Conservation (phyloP, 2,888 invertebrate species). For the Diaprepes abbreviatus region DNA sequence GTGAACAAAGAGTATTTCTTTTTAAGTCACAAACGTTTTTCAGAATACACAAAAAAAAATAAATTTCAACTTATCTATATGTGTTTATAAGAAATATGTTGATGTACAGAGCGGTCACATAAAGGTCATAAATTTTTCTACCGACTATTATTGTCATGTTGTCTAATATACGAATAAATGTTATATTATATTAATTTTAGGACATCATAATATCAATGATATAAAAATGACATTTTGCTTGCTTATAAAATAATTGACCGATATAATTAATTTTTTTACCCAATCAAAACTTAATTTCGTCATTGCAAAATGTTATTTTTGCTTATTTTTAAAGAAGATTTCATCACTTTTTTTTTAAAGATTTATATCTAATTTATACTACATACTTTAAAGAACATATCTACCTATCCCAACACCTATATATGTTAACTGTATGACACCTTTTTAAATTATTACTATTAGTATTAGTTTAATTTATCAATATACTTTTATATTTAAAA, state of each 20-base stretch:
- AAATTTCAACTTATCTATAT: no score
- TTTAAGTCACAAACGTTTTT: no score
- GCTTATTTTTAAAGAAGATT: no score
- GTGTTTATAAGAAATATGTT: no score
- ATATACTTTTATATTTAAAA: constrained; percentile 15
- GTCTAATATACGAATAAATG: not conserved
- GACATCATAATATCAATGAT: not conserved
- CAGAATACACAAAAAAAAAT: no score
- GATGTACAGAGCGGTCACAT: not conserved
- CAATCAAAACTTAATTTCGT: not conserved
- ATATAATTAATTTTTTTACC: not conserved
- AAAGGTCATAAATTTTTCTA: not conserved
- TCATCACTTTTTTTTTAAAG: no score
- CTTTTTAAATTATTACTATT: constrained; percentile 20
- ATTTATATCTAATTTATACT: no score
- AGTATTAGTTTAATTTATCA: constrained; percentile 1
- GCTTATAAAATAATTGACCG: not conserved
- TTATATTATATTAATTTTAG: not conserved
- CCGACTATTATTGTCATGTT: not conserved
- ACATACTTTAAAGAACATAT: not conserved
- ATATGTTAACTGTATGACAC: constrained; percentile 25
- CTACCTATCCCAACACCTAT: constrained; percentile 55
- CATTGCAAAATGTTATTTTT: constrained; percentile 7
- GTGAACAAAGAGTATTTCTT: no score
- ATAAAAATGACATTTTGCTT: constrained; percentile 14